Evolutionary conservation across 2,888 invertebrate species (phyloP).

Genomic region (Macrosoma leucophasiata): DNA sequence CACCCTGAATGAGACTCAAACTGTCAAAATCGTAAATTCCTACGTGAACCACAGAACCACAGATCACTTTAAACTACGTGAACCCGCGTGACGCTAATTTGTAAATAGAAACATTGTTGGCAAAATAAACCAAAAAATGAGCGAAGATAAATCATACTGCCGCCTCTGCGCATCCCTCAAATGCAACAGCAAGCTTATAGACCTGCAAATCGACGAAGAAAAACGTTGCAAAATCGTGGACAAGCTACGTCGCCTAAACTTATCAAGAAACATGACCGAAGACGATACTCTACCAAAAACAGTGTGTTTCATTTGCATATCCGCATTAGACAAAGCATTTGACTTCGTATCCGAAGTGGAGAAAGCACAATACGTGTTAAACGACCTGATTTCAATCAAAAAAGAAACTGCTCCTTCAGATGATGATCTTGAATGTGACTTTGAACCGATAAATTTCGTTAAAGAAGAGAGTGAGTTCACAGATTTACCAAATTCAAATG

Average conservation of each 20-base stretch:
- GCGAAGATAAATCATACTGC: constrained; percentile 31
- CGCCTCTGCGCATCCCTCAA: constrained; percentile 27
- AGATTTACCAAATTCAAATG: no score
- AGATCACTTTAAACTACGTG: no score
- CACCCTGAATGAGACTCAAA: no score
- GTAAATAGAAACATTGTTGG: no score
- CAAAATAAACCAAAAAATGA: no score
- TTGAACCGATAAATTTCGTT: neutral
- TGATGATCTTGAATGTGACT: neutral
- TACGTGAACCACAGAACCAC: no score
- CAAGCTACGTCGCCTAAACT: constrained; percentile 1
- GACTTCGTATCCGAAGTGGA: constrained; percentile 44
- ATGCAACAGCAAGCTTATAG: neutral
- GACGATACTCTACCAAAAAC: constrained; percentile 9
- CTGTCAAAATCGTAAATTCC: no score
- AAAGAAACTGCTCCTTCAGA: constrained; percentile 31
- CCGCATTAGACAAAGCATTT: constrained; percentile 34
- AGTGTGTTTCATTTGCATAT: constrained; percentile 4
- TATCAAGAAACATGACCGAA: constrained; percentile 1
- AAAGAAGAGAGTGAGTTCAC: neutral
- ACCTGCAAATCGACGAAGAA: constrained; percentile 1
- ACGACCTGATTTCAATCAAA: constrained; percentile 31
- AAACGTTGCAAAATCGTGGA: neutral
- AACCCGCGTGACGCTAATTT: no score
- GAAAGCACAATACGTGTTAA: constrained; percentile 39